Conservation (phyloP, 2,113 vertebrate species). For the Orcinus orca region DNA sequence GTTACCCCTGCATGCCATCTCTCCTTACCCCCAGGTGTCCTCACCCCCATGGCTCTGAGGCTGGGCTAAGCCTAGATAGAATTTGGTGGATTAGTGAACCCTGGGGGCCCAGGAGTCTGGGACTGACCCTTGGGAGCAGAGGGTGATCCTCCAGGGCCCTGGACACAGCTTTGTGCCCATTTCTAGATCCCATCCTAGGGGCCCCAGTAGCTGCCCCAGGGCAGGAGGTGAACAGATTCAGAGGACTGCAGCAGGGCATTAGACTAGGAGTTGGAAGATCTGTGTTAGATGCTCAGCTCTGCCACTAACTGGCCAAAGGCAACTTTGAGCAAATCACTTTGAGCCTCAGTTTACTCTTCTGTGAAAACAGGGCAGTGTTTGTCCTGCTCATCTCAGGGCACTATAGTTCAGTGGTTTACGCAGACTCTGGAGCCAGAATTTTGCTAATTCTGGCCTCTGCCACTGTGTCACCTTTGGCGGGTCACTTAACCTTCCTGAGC, state of each 20-base stretch:
- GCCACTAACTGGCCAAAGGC: not conserved
- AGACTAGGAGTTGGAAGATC: not conserved
- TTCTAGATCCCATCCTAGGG: not conserved
- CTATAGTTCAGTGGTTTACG: not conserved
- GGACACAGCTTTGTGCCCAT: not conserved
- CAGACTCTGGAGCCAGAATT: not conserved
- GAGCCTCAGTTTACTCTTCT: not conserved
- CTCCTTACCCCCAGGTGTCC: not conserved
- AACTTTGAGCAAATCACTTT: not conserved
- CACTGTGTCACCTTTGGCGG: not conserved
- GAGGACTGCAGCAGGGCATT: not conserved
- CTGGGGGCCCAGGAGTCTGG: not conserved
- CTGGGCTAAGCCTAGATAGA: conserved; percentile 23
- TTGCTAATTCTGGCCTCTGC: conserved; percentile 5
- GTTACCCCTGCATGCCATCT: not conserved
- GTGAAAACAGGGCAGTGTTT: not conserved
- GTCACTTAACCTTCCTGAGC: conserved; percentile 5
- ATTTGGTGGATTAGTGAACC: conserved; percentile 1
- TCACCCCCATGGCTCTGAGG: not conserved
- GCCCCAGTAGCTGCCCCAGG: not conserved
- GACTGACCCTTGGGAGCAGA: not conserved
- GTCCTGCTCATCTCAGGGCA: not conserved
- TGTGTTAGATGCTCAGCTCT: not conserved
- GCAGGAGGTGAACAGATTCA: conserved; percentile 11
- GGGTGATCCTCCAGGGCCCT: not conserved